Conservation (phyloP, 2,888 invertebrate species). For the Tiliacea aurago region DNA sequence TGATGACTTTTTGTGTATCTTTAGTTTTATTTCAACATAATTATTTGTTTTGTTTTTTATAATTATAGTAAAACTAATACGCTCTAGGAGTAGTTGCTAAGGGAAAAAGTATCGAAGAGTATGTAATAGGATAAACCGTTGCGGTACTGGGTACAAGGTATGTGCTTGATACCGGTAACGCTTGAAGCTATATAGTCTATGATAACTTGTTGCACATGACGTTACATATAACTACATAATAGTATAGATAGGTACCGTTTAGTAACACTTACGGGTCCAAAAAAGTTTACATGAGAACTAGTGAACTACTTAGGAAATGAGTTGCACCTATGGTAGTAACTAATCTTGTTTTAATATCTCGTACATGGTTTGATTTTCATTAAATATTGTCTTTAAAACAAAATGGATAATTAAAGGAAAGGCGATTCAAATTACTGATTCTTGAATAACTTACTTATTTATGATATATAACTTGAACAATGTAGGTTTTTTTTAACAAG, state of each 20-base stretch:
- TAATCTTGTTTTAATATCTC: background rate
- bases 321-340: background rate
- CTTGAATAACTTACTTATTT: no score
- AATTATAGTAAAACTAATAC: background rate
- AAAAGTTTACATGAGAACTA: slow-evolving; percentile 6
- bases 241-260: slow-evolving; percentile 25
- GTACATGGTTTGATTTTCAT: background rate
- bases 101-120: background rate
- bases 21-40: background rate
- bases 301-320: background rate
- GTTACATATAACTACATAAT: slow-evolving; percentile 27
- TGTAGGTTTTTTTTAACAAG: no score
- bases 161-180: slow-evolving; percentile 41
- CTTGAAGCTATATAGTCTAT: slow-evolving; percentile 29
- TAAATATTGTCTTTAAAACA: background rate
- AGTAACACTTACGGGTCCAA: background rate
- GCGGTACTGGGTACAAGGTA: slow-evolving; percentile 17
- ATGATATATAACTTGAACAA: no score
- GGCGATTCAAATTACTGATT: no score
- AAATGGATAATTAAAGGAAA: background rate
- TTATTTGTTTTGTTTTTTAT: background rate
- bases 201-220: slow-evolving; percentile 52
- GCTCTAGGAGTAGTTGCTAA: background rate
- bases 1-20: background rate
- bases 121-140: slow-evolving; percentile 26